phyloP scores from a whole-genome alignment of 2,888 invertebrate genomes.

The Clusia tigrina region DNA sequence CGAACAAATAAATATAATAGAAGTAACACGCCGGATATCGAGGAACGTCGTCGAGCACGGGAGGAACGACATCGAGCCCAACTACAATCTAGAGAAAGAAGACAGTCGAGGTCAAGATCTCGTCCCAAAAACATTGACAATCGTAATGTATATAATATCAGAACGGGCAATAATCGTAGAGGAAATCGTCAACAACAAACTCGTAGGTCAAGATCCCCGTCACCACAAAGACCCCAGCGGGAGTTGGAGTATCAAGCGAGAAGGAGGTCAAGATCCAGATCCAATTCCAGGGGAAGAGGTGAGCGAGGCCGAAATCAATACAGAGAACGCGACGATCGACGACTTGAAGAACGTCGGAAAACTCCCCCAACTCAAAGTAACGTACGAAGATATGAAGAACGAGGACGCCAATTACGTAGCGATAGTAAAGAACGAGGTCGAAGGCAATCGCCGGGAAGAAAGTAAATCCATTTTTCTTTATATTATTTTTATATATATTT shows the following conservation, averaged over 20 bases:
- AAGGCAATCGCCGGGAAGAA: slow-evolving; percentile 20
- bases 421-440: slow-evolving; percentile 4
- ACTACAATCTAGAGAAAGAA: slow-evolving; percentile 28
- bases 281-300: too few species aligned
- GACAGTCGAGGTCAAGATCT: slow-evolving; percentile 27
- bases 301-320: slow-evolving; percentile 21
- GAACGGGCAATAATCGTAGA: not conserved
- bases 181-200: slow-evolving; percentile 14
- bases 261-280: too few species aligned
- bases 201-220: slow-evolving; percentile 21
- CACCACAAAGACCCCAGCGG: not conserved
- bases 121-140: slow-evolving; percentile 9
- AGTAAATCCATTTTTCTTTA: too few species aligned
- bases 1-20: too few species aligned
- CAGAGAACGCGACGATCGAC: too few species aligned
- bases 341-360: too few species aligned
- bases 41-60: slow-evolving; percentile 45
- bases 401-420: not conserved
- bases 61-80: slow-evolving; percentile 49
- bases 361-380: too few species aligned
- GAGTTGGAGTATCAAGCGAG: not conserved
- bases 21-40: too few species aligned
- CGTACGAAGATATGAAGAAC: not conserved
- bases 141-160: slow-evolving; percentile 17
- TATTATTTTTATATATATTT: too few species aligned